Evolutionary conservation across 2,113 vertebrate genomes (phyloP).

Genomic region (Clupea harengus): DNA sequence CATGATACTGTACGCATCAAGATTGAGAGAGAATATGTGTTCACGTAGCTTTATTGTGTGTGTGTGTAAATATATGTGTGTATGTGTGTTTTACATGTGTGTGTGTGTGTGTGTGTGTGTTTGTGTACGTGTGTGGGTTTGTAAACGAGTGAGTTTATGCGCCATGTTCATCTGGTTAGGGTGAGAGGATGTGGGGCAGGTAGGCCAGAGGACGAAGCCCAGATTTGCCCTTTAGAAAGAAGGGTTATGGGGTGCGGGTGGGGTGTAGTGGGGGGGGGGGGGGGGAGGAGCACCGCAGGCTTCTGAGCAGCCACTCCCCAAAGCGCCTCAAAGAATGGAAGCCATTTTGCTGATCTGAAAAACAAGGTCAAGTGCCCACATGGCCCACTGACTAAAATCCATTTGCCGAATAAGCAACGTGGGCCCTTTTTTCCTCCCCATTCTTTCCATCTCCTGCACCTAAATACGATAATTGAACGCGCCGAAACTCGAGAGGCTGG

Average conservation of each 20-base stretch:
- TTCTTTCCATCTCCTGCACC: neutral
- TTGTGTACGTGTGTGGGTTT: too few relatives aligned
- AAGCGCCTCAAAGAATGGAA: neutral
- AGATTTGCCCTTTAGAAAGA: neutral
- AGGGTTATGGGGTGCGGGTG: neutral
- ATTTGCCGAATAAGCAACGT: neutral
- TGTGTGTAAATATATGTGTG: neutral
- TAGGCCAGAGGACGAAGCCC: neutral
- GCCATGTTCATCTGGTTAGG: neutral
- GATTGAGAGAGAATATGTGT: neutral
- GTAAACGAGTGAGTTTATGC: neutral
- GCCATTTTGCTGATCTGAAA: constrained; percentile 13
- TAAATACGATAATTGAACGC: neutral
- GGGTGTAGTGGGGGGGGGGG: neutral
- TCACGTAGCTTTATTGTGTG: neutral
- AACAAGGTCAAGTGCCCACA: constrained; percentile 20
- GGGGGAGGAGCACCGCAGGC: neutral
- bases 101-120: neutral
- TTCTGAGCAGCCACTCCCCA: neutral
- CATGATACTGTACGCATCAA: neutral
- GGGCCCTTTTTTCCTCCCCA: neutral
- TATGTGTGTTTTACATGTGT: neutral
- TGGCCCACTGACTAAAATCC: constrained; percentile 16
- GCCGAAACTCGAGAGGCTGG: neutral
- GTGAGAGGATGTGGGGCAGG: neutral